These are phyloP conservation scores for Melangyna quadrimaculata DNA, from an alignment of 2,888 invertebrate species.

Conservation along the genomic window DNA sequence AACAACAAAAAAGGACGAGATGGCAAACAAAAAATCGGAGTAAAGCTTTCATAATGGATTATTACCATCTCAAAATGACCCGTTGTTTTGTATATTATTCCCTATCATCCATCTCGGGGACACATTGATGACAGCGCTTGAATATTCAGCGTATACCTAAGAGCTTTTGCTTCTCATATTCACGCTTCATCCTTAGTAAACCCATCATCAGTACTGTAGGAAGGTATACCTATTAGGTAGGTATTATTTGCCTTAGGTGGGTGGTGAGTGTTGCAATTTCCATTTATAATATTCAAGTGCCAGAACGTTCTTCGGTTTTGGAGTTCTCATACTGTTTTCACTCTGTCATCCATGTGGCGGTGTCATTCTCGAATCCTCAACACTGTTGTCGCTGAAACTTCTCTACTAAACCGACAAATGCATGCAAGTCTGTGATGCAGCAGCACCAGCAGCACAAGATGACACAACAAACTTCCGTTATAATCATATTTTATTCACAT, in stretches of 20 bases:
- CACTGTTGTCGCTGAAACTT: slow-evolving; percentile 50
- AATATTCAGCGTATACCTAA: slow-evolving; percentile 56
- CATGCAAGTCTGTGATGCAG: slow-evolving; percentile 17
- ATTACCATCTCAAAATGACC: slow-evolving; percentile 67
- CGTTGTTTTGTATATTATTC: slow-evolving; percentile 57
- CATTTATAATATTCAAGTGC: slow-evolving; percentile 33
- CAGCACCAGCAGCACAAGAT: slow-evolving; percentile 10
- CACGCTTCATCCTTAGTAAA: neutral
- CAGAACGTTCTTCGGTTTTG: slow-evolving; percentile 28
- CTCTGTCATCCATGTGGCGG: slow-evolving; percentile 9
- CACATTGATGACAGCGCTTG: slow-evolving; percentile 64
- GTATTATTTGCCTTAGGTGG: neutral
- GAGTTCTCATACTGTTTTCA: slow-evolving; percentile 25
- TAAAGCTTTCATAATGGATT: slow-evolving; percentile 61
- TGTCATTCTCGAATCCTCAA: slow-evolving; percentile 7
- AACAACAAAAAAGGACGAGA: neutral
- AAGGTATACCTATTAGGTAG: neutral
- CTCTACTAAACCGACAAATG: slow-evolving; percentile 35
- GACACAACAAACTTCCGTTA: slow-evolving; percentile 39
- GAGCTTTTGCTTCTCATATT: slow-evolving; percentile 25
- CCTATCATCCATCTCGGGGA: slow-evolving; percentile 57
- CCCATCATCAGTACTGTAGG: no score
- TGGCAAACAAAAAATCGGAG: slow-evolving; percentile 30
- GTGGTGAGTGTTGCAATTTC: slow-evolving; percentile 5
- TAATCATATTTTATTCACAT: slow-evolving; percentile 46